Conservation (phyloP, 2,113 vertebrate species). For the Chaetops frenatus region DNA sequence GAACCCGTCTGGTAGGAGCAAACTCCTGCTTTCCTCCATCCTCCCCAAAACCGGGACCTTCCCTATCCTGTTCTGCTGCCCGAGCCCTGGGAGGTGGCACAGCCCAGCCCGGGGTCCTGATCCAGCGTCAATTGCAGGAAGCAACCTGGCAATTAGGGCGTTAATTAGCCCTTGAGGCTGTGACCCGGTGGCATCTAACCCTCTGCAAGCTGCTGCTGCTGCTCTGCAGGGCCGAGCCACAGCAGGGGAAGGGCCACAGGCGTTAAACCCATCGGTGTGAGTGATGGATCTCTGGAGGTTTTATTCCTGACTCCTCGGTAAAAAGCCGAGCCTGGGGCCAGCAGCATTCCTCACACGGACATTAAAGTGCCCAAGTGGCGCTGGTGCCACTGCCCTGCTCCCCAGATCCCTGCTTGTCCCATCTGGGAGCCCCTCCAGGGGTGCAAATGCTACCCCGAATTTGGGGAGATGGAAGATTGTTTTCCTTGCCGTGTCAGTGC, state of each 20-base stretch:
- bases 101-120: not conserved
- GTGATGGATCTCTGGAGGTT: not conserved
- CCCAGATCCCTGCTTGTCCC: not conserved
- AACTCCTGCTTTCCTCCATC: not conserved
- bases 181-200: not conserved
- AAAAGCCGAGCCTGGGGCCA: not conserved
- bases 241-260: not conserved
- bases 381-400: not conserved
- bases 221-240: not conserved
- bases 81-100: fast-evolving
- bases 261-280: not conserved
- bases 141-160: not conserved
- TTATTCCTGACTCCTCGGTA: not conserved
- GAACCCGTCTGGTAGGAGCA: not conserved
- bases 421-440: not conserved
- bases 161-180: not conserved
- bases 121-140: not conserved
- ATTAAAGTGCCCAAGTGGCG: not conserved
- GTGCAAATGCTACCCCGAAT: fast-evolving
- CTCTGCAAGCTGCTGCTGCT: not conserved
- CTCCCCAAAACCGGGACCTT: not conserved
- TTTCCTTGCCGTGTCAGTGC: not conserved
- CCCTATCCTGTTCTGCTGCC: not conserved
- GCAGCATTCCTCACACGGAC: not conserved
- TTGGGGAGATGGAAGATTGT: not conserved